These are phyloP conservation scores for Cryptotis parvus DNA, from an alignment of 2,113 vertebrate species.

Conservation along the genomic window DNA sequence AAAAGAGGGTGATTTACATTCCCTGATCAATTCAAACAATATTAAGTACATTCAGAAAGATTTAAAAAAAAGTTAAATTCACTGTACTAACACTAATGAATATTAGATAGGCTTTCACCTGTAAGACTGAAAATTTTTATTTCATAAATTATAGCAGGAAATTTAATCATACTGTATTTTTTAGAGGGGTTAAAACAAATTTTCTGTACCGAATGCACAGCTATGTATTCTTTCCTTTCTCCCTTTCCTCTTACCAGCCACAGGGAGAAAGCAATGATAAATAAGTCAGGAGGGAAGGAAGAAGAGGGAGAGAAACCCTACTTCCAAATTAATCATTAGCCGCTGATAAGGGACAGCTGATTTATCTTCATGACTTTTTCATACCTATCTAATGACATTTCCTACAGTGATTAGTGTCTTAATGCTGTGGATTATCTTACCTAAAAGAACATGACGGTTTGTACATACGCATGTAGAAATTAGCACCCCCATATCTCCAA, in stretches of 20 bases:
- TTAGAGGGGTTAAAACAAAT: not conserved
- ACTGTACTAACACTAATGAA: slow-evolving; percentile 7
- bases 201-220: not conserved
- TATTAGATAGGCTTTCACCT: not conserved
- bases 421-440: not conserved
- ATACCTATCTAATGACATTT: slow-evolving; percentile 56
- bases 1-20: slow-evolving; percentile 7
- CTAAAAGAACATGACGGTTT: not conserved
- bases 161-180: slow-evolving; percentile 11
- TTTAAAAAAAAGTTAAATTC: slow-evolving; percentile 18
- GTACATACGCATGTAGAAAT: not conserved
- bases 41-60: slow-evolving; percentile 11
- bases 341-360: slow-evolving; percentile 40
- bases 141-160: not conserved
- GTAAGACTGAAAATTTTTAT: not conserved
- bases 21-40: not conserved
- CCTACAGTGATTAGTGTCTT: slow-evolving; percentile 14
- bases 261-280: slow-evolving; percentile 25
- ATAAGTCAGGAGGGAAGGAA: slow-evolving; percentile 44
- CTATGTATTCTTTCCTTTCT: not conserved
- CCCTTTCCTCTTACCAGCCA: not conserved
- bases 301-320: not conserved
- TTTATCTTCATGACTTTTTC: slow-evolving; percentile 63
- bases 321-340: slow-evolving; percentile 68
- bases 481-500: not conserved